These are phyloP conservation scores for Ormyrus pomaceus DNA, from an alignment of 2,888 invertebrate genomes.

Conservation along the genomic window DNA sequence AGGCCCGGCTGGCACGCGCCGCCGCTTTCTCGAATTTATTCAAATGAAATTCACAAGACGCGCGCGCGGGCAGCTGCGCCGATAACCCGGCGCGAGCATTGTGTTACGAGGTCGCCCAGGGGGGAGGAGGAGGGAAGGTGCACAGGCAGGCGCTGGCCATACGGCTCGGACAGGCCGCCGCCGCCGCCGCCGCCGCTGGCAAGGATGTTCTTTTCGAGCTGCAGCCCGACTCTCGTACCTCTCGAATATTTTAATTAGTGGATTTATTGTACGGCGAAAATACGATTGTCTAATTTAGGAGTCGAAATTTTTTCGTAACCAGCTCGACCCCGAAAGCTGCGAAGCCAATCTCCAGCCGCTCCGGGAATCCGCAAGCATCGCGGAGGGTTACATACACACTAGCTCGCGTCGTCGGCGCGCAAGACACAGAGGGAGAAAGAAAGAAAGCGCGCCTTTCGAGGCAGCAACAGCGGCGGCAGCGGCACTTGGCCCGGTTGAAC, in stretches of 20 bases:
- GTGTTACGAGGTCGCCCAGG: not conserved
- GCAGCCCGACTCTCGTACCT: no score
- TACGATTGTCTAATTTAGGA: no score
- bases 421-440: no score
- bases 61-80: conserved; percentile 62
- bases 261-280: no score
- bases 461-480: conserved; percentile 18
- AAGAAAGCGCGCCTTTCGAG: not conserved
- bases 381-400: not conserved
- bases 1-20: conserved; percentile 11
- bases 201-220: no score
- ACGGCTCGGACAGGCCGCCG: conserved; percentile 69
- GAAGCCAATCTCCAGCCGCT: not conserved
- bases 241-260: no score
- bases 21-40: conserved; percentile 60
- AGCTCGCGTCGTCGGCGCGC: no score
- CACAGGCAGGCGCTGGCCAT: conserved; percentile 6
- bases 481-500: conserved; percentile 53
- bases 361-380: conserved; percentile 5
- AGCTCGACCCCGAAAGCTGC: no score
- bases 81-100: conserved; percentile 25
- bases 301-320: no score
- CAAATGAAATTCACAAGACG: conserved; percentile 70
- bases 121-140: not conserved
- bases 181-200: not conserved